Evolutionary conservation across 2,113 vertebrate genomes (phyloP), one percentile per base, ranked within the genome.

Genomic region (Phocoena sinus): DNA sequence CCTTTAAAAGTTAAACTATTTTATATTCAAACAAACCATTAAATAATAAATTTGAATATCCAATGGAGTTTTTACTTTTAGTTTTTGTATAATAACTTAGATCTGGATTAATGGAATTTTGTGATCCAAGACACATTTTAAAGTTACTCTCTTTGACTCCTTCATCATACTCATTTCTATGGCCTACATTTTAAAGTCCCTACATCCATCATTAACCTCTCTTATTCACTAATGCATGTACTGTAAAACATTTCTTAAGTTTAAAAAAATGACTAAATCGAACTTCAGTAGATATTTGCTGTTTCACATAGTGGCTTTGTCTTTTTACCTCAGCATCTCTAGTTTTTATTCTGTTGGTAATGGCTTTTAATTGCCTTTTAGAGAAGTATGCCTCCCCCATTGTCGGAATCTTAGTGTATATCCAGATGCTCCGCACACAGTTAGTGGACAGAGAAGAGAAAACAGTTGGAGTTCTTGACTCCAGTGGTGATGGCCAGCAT

Each of bases 1-100:
- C 36, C 33, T 94, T 87, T 41, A 50, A 92, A 96, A 94, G n/a
- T 56, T 81, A 68, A 91, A 84, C 8, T 88, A 50, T 28, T 92
- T 80, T 79, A 17, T 80, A 28, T 53, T 28, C 14, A 84, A 96
- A 50, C 44, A 77, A 94, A 10, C 41, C 1, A 56, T 60, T 90
- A 92, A 74, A 71, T 56, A 53, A 50, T 41, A 67, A 44, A 47
- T 79, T 91, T 70, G 82, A 96, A 83, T 73, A 92, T 53, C 18
- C n/a, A 65, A 71, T 14, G 13, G 21, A 23, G 2, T 10, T 96
- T 88, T 95, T 63, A 70, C 36, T 92, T 89, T 87, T 79, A 47
- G 26, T 58, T 91, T 74, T 94, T 20, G 20, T 63, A 11, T 33
- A 84, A 8, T 71, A 67, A 92, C 0, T 95, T 87, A 28, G 31